phyloP scores from a whole-genome alignment of 2,113 vertebrate species.

The Erinaceus europaeus region DNA sequence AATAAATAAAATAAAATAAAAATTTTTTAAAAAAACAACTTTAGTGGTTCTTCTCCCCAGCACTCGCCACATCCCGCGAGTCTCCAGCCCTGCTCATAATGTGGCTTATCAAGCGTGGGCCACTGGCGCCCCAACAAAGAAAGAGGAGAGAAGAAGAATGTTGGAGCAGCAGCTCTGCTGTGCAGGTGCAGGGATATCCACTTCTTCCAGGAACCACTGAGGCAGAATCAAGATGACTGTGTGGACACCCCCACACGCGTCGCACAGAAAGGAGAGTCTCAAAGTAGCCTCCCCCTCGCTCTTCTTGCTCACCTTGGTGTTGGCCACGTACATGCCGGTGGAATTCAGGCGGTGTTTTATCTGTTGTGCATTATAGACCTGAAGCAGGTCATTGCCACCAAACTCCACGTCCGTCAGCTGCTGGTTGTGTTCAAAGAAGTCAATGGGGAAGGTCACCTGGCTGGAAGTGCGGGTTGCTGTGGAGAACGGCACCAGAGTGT shows the following conservation, averaged over 20 bases:
- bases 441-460: slow-evolving; percentile 99
- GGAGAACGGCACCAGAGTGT: not conserved
- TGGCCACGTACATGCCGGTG: slow-evolving; percentile 99
- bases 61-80: not conserved
- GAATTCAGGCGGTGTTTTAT: slow-evolving; percentile 99
- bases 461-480: slow-evolving; percentile 94
- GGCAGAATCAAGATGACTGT: not conserved
- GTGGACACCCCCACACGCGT: too few relatives aligned
- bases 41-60: not conserved
- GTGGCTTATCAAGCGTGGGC: too few relatives aligned
- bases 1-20: too few relatives aligned
- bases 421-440: slow-evolving; percentile 99
- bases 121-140: too few relatives aligned
- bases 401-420: slow-evolving; percentile 98
- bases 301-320: slow-evolving; percentile 90
- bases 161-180: not conserved
- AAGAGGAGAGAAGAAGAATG: too few relatives aligned
- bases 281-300: not conserved
- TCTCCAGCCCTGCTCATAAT: not conserved
- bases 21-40: too few relatives aligned
- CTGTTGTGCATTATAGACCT: slow-evolving; percentile 98
- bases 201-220: not conserved
- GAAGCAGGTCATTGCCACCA: slow-evolving; percentile 96
- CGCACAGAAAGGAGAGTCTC: too few relatives aligned
- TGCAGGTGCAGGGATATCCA: not conserved